Conservation (phyloP, 2,113 vertebrate genomes). For the Calidris pygmaea region DNA sequence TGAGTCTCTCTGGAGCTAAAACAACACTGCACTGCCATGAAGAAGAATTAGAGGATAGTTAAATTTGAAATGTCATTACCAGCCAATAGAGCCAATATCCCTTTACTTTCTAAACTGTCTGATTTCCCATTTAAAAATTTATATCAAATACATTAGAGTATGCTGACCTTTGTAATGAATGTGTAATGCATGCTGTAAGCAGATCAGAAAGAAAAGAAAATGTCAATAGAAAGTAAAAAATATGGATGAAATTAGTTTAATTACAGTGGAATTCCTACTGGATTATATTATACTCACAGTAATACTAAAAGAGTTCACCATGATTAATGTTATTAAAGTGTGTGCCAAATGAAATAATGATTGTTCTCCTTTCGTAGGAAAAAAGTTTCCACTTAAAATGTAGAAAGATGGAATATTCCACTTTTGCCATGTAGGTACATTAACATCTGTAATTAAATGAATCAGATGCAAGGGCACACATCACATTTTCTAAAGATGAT, state of each 20-base stretch:
- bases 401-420: background rate
- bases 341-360: conserved; percentile 18
- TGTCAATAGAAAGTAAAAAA: conserved; percentile 17
- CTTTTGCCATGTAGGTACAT: background rate
- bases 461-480: background rate
- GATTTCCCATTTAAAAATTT: background rate
- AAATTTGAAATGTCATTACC: background rate
- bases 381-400: background rate
- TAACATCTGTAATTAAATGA: background rate
- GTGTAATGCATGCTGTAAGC: background rate
- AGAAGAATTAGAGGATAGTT: background rate
- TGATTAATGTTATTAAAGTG: conserved; percentile 40
- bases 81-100: background rate
- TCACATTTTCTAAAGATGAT: background rate
- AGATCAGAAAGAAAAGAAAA: conserved; percentile 35
- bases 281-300: background rate
- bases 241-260: conserved; percentile 46
- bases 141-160: background rate
- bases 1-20: background rate
- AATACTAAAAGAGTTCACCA: background rate
- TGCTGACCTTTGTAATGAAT: conserved; percentile 47
- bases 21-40: background rate
- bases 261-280: conserved; percentile 20
- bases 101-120: background rate
- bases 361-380: conserved; percentile 23